Conservation (phyloP, 2,113 vertebrate species). For the Onychostoma macrolepis region DNA sequence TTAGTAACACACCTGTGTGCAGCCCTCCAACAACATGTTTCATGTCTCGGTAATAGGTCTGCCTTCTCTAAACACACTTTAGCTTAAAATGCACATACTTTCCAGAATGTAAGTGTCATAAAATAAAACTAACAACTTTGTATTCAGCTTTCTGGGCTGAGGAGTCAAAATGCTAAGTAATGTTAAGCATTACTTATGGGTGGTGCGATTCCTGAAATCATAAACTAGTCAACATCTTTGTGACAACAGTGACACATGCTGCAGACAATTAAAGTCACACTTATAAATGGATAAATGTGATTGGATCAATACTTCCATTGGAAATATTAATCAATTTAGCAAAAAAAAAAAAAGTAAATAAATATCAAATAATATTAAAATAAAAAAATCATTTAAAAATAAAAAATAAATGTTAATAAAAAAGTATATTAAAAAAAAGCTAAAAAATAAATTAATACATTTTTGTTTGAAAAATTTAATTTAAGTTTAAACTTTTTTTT, state of each 20-base stretch:
- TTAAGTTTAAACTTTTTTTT: too few relatives aligned
- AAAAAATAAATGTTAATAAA: background rate
- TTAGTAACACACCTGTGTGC: background rate
- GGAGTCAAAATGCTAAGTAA: too few relatives aligned
- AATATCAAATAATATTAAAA: background rate
- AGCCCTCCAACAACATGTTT: background rate
- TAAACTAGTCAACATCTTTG: background rate
- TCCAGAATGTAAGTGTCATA: background rate
- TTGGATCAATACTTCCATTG: background rate
- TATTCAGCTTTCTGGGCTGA: background rate
- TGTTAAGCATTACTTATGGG: too few relatives aligned
- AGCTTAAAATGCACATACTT: background rate
- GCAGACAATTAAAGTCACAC: background rate
- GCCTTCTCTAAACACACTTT: background rate
- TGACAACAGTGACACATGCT: background rate
- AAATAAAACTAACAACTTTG: background rate
- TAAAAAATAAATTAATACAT: background rate
- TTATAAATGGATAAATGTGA: background rate
- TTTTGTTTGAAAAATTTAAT: background rate
- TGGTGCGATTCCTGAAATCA: background rate
- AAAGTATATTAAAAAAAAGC: background rate
- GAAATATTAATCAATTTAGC: too few relatives aligned
- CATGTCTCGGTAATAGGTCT: background rate
- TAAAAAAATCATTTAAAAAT: background rate
- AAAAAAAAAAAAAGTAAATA: background rate